phyloP scores from a whole-genome alignment of 2,797 vertebrate species.

The Spheniscus humboldti region DNA sequence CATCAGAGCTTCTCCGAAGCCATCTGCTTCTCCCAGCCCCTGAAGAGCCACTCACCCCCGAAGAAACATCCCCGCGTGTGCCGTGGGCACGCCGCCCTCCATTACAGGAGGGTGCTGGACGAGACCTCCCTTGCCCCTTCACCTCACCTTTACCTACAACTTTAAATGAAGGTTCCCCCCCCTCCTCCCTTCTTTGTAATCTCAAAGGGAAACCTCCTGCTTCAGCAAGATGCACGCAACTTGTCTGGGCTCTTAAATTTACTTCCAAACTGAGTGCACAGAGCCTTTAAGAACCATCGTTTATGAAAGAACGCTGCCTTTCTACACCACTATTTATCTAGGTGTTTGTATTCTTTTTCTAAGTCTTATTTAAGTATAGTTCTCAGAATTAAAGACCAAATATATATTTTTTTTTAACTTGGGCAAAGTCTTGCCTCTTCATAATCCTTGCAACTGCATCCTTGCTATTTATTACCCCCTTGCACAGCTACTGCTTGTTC shows the following conservation, averaged over 20 bases:
- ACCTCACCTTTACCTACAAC: background rate
- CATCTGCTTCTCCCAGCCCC: background rate
- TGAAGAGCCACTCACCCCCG: background rate
- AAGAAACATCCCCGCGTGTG: background rate
- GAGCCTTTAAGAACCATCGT: background rate
- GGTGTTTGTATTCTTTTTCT: background rate
- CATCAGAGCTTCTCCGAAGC: background rate
- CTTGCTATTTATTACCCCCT: background rate
- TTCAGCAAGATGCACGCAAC: background rate
- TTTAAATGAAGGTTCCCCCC: background rate
- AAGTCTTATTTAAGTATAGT: background rate
- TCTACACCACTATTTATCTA: background rate
- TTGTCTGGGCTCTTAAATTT: background rate
- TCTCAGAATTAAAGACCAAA: background rate
- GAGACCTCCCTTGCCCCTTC: background rate
- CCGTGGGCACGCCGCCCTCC: background rate
- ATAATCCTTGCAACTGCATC: background rate
- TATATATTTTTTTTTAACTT: background rate
- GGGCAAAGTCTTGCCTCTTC: background rate
- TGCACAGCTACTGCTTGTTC: background rate
- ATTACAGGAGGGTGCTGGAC: fast-evolving
- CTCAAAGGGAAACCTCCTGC: background rate
- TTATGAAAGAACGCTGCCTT: background rate
- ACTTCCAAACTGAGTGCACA: background rate
- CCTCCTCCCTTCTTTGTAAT: background rate